These are phyloP conservation scores for Brotula barbata DNA, from an alignment of 2,797 vertebrate species.

Conservation along the genomic window DNA sequence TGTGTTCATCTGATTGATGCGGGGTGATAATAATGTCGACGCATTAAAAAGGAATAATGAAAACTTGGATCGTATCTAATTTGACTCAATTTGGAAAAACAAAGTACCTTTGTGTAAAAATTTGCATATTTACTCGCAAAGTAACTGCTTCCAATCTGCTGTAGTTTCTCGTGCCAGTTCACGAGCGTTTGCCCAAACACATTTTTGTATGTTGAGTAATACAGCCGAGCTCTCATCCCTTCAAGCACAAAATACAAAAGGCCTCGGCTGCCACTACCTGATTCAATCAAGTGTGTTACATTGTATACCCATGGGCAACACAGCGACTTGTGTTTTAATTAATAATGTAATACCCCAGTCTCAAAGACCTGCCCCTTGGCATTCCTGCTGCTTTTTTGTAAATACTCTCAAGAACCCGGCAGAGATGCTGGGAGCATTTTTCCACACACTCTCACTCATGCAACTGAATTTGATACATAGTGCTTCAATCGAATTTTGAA, in stretches of 20 bases:
- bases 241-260: slow-evolving; percentile 91
- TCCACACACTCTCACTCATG: slow-evolving; percentile 55
- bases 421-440: slow-evolving; percentile 75
- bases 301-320: slow-evolving; percentile 95
- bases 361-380: slow-evolving; percentile 89
- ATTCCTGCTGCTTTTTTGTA: slow-evolving; percentile 87
- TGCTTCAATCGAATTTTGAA: slow-evolving; percentile 40
- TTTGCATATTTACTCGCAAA: no score
- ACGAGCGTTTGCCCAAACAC: slow-evolving; percentile 78
- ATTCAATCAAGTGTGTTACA: slow-evolving; percentile 98
- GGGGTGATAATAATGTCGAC: no score
- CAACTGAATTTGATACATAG: slow-evolving; percentile 65
- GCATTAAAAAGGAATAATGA: no score
- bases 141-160: slow-evolving; percentile 62
- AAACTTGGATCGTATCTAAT: slow-evolving; percentile 7
- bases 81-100: slow-evolving; percentile 21
- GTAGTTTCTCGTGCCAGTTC: slow-evolving; percentile 72
- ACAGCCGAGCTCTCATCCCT: slow-evolving; percentile 86
- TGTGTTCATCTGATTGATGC: no score
- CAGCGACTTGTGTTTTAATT: slow-evolving; percentile 97
- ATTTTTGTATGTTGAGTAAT: slow-evolving; percentile 78
- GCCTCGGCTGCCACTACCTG: slow-evolving; percentile 89
- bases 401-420: slow-evolving; percentile 88
- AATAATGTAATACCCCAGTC: slow-evolving; percentile 90
- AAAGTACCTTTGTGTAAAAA: no score